phyloP scores from a whole-genome alignment of 1,140 invertebrate genomes.

The Leptopilina clavipes region DNA sequence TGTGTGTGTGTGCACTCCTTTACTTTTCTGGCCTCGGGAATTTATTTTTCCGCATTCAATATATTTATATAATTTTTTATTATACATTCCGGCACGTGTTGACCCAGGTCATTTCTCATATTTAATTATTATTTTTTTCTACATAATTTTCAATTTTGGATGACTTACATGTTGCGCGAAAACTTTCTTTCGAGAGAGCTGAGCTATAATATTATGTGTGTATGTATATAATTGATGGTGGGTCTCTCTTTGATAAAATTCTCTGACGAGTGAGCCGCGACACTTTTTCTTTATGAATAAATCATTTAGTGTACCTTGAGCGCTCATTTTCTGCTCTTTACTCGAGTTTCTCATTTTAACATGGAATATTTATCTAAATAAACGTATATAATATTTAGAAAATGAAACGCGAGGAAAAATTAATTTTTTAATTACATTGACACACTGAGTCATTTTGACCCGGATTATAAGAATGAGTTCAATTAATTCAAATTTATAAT shows the following conservation, averaged over 20 bases:
- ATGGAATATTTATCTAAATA: not conserved
- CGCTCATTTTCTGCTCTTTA: not conserved
- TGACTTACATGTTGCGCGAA: too few species aligned
- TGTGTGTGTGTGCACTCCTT: not conserved
- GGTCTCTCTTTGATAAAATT: not conserved
- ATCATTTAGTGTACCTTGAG: not conserved
- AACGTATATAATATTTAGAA: too few species aligned
- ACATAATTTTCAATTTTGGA: too few species aligned
- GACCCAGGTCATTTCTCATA: not conserved
- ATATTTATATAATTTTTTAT: not conserved
- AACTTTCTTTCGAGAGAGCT: too few species aligned
- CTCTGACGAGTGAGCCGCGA: not conserved
- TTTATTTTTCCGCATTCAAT: not conserved
- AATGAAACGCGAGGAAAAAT: too few species aligned
- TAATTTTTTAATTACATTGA: too few species aligned
- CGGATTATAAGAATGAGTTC: too few species aligned
- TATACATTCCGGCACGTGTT: not conserved
- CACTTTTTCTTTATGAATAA: conserved; percentile 20
- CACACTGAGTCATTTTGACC: too few species aligned
- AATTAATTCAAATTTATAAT: too few species aligned
- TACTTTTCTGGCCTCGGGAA: not conserved
- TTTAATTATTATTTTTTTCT: too few species aligned
- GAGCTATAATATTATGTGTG: too few species aligned
- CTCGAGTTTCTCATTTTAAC: not conserved
- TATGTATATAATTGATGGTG: too few species aligned